These are phyloP conservation scores for Canis aureus DNA, from an alignment of 2,113 vertebrate genomes.

Conservation along the genomic window DNA sequence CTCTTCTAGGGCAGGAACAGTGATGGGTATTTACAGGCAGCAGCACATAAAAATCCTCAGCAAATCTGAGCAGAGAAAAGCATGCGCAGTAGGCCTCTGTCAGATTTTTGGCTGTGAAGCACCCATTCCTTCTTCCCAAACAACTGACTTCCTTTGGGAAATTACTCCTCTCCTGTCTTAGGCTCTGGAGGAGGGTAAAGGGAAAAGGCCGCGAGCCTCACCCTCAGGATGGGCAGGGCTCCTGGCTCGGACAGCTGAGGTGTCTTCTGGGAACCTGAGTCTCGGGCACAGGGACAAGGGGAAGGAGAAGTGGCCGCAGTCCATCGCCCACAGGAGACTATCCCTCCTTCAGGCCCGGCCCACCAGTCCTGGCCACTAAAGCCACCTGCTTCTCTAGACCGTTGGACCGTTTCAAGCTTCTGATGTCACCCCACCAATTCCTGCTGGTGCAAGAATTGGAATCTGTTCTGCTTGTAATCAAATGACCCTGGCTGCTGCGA, in stretches of 20 bases:
- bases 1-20: neutral
- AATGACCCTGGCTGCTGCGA: neutral
- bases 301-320: neutral
- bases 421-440: neutral
- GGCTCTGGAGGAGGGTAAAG: neutral
- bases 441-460: neutral
- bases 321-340: neutral
- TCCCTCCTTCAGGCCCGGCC: neutral
- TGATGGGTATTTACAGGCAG: neutral
- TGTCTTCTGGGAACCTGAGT: neutral
- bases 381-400: neutral
- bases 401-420: neutral
- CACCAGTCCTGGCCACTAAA: neutral
- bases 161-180: neutral
- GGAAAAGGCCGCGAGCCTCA: neutral
- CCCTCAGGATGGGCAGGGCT: neutral
- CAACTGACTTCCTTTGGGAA: neutral
- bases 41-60: neutral
- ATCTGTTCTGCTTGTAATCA: neutral
- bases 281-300: neutral
- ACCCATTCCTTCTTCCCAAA: neutral
- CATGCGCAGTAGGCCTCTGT: neutral
- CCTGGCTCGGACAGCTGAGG: neutral
- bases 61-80: neutral
- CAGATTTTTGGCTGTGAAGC: neutral